Evolutionary conservation across 2,888 invertebrate genomes (phyloP).

Genomic region (Apoderus coryli): DNA sequence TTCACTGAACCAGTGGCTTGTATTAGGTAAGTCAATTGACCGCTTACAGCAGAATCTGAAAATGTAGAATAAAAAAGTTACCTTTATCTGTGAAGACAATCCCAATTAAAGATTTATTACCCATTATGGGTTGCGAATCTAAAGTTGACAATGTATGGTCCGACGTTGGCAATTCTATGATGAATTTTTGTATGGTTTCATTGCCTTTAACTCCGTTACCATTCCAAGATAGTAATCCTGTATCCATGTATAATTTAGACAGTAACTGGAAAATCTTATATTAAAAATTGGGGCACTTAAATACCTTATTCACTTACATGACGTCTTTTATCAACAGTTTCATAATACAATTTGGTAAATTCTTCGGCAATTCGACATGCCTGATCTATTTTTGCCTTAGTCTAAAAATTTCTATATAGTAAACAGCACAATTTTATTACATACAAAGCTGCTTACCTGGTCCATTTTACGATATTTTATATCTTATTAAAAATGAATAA

Average conservation of each 20-base stretch:
- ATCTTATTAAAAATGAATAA: background rate
- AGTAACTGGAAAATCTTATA: slow-evolving; percentile 41
- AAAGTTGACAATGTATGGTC: slow-evolving; percentile 63
- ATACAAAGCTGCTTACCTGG: background rate
- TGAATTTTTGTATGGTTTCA: slow-evolving; percentile 73
- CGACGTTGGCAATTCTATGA: slow-evolving; percentile 67
- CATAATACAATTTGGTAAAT: slow-evolving; percentile 80
- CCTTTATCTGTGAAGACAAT: slow-evolving; percentile 1
- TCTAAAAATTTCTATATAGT: slow-evolving; percentile 3
- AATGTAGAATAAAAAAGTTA: slow-evolving; percentile 6
- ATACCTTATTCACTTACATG: slow-evolving; percentile 42
- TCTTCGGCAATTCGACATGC: slow-evolving; percentile 78
- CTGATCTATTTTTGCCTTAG: slow-evolving; percentile 51
- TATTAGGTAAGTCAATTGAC: slow-evolving; percentile 68
- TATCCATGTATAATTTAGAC: slow-evolving; percentile 67
- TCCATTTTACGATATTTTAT: too few species aligned
- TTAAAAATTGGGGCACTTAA: background rate
- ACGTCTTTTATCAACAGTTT: slow-evolving; percentile 72
- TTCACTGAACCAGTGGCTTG: slow-evolving; percentile 72
- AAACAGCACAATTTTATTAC: background rate
- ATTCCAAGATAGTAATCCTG: slow-evolving; percentile 82
- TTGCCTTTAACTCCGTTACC: slow-evolving; percentile 73
- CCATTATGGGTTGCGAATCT: slow-evolving; percentile 74
- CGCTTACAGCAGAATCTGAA: slow-evolving; percentile 56
- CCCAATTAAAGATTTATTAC: slow-evolving; percentile 30